Base-by-base conservation (phyloP, 2,797 vertebrate genomes). In the Chaenodraco wilsoni region DNA sequence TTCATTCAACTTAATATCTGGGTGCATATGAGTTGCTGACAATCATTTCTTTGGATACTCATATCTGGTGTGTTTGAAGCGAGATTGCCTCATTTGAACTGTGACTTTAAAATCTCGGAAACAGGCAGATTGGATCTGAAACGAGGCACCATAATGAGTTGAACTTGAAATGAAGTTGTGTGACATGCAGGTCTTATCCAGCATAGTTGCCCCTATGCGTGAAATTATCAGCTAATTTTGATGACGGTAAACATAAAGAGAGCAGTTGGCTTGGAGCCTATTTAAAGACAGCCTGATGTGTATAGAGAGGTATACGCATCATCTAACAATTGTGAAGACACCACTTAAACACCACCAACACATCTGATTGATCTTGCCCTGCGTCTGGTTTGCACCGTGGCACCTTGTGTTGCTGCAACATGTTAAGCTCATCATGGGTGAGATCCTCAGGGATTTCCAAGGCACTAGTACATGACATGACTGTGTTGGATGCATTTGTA, bases 381-480 rank as follows among this genome's bases (percentile, higher is more conserved):
- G 1, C 41, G 46, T 51, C 75, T 85, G 72, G 49, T 88, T 90
- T 89, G 71, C 82, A 69, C 54, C 48, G 46, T 89, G 64, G 59
- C 86, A 85, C 86, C 85, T 85, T 82, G 52, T 13, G 9, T 5
- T 86, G 79, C 83, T 81, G 68, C 55, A 45, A 82, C 82, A 71
- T 0, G 44, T 50, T 44, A 71, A 74, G 57, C 67, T 81, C 60
- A 68, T 72, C 74, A 66, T 74, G 52, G 87, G 70, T 74, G 82
- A 83, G 84, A 87, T 61, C 82, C 75, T 69, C 10, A 5, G 77
- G 76, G 85, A 83, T 89, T 87, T 85, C 41, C 76, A 65, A 72
- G 73, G 85, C 72, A 65, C 69, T 57, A 71, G 58, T 77, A 63
- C 82, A 74, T 70, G 45, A 76, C 56, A 80, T 6, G 21, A 2